Conservation (phyloP, 2,888 invertebrate species). For the Toxonevra muliebris region DNA sequence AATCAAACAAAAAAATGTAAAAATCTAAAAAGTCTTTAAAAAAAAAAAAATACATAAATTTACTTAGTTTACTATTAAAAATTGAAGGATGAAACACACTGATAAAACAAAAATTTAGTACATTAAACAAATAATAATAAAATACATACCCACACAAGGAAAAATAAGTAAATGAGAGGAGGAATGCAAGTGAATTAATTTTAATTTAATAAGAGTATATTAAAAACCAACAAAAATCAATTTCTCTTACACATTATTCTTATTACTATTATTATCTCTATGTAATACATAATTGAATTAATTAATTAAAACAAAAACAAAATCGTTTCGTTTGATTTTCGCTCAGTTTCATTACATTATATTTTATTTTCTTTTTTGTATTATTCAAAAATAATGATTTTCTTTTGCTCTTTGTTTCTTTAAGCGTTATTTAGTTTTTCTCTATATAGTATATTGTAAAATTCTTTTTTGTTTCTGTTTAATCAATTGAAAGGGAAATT, state of each 20-base stretch:
- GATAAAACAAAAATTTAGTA: constrained; percentile 5
- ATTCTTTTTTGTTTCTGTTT: no score
- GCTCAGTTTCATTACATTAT: neutral
- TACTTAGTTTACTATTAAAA: constrained; percentile 40
- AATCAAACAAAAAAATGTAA: constrained; percentile 25
- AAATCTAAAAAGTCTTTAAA: constrained; percentile 20
- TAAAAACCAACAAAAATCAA: no score
- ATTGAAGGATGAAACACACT: constrained; percentile 20
- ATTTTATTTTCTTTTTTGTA: neutral
- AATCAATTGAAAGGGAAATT: no score
- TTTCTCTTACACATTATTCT: constrained; percentile 22
- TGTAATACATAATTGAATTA: constrained; percentile 13
- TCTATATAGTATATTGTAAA: no score
- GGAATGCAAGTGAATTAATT: constrained; percentile 37
- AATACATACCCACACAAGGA: constrained; percentile 10
- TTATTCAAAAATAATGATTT: constrained; percentile 4
- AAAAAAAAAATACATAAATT: constrained; percentile 27
- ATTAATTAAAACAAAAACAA: constrained; percentile 1
- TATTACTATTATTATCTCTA: constrained; percentile 12
- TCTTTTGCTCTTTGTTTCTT: constrained; percentile 9
- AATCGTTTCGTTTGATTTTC: constrained; percentile 9
- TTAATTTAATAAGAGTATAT: constrained; percentile 37
- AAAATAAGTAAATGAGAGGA: constrained; percentile 17
- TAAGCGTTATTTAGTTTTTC: constrained; percentile 32
- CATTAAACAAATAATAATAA: constrained; percentile 13